These are phyloP conservation scores for Urophycis tenuis DNA, from an alignment of 2,797 vertebrate species.

Conservation along the genomic window DNA sequence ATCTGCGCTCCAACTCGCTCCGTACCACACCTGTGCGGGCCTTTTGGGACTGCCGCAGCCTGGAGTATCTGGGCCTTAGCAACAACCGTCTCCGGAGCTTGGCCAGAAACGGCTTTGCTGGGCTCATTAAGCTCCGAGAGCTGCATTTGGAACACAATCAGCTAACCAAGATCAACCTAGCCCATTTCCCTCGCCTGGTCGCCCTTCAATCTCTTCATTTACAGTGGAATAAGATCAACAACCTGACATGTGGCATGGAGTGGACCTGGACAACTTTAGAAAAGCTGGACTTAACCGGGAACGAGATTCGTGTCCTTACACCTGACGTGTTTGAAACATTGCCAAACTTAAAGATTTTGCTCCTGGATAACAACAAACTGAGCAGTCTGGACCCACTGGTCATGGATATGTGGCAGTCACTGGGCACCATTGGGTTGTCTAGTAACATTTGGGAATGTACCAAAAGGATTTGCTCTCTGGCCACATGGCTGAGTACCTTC, in stretches of 20 bases:
- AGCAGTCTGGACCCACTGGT: conserved; percentile 84
- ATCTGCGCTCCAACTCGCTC: conserved; percentile 94
- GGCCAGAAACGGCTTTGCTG: conserved; percentile 96
- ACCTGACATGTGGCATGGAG: conserved; percentile 94
- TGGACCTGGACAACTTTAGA: conserved; percentile 97
- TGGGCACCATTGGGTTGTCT: conserved; percentile 88
- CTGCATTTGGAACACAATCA: conserved; percentile 99
- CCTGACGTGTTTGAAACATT: conserved; percentile 91
- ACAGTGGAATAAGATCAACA: conserved; percentile 99
- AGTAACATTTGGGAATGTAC: conserved; percentile 99
- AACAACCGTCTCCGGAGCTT: conserved; percentile 96
- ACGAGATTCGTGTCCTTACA: conserved; percentile 89
- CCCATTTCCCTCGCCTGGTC: conserved; percentile 95
- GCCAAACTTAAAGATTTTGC: conserved; percentile 92
- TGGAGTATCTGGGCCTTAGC: conserved; percentile 96
- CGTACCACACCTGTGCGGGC: conserved; percentile 94
- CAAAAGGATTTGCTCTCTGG: conserved; percentile 91
- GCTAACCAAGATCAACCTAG: conserved; percentile 98
- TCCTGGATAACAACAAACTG: conserved; percentile 98
- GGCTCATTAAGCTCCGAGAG: conserved; percentile 96
- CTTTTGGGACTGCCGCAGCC: conserved; percentile 98
- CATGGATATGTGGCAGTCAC: conserved; percentile 83
- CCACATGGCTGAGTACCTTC: conserved; percentile 92
- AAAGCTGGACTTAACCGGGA: conserved; percentile 94
- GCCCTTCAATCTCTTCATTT: conserved; percentile 93